Percentiles rank a stretch among this genome's conserved stretches.
phyloP scores from a whole-genome alignment of 1,140 invertebrate species.

The Brachionus sp. region DNA sequence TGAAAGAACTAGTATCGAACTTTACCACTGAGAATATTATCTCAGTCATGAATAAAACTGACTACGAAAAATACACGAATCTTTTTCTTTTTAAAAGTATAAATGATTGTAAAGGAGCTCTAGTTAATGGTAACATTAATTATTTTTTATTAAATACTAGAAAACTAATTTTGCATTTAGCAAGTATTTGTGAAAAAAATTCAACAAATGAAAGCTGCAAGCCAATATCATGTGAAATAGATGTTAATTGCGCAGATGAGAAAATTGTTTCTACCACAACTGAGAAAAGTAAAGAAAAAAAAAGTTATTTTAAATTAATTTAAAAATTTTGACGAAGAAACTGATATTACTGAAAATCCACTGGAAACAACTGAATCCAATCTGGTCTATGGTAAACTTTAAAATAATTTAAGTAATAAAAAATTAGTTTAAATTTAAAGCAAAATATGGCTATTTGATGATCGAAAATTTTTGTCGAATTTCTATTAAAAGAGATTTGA shows the following conservation, averaged over 20 bases:
- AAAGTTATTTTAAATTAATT: too few species aligned
- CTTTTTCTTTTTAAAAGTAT: neutral
- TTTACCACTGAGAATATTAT: neutral
- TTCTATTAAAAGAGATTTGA: neutral
- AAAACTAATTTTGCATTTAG: neutral
- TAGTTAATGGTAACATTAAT: neutral
- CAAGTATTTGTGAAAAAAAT: neutral
- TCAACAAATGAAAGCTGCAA: neutral
- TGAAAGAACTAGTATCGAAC: neutral
- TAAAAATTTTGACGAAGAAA: too few species aligned
- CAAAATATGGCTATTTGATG: neutral
- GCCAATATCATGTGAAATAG: neutral
- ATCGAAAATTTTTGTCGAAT: slow-evolving; percentile 11
- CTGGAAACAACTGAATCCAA: too few species aligned
- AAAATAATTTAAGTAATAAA: neutral
- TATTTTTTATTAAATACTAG: neutral
- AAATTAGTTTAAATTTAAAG: neutral
- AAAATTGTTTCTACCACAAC: neutral
- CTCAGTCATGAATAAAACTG: neutral
- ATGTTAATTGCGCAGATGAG: neutral
- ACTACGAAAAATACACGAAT: neutral
- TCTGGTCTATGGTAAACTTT: neutral
- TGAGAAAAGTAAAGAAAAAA: neutral
- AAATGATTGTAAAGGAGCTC: neutral
- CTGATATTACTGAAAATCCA: too few species aligned